A percentile compares a stretch with the other conserved stretches of the same genome.
Conservation (phyloP, 1,140 invertebrate species). For the Caenorhabditis remanei region DNA sequence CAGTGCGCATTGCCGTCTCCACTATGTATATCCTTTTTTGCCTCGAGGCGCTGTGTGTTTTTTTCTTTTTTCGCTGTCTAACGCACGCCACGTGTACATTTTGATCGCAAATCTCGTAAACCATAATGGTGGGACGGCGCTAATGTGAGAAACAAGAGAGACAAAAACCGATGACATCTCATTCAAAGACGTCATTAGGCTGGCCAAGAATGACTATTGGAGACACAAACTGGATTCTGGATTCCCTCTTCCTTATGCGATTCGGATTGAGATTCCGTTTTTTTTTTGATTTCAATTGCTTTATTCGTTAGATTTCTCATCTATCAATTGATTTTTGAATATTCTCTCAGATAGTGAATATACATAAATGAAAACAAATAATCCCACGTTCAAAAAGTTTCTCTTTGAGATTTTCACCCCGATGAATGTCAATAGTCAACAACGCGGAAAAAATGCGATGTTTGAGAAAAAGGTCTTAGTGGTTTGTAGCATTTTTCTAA, state of each 20-base stretch:
- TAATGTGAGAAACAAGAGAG: constrained; percentile 18
- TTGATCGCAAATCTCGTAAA: neutral
- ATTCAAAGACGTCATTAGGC: constrained; percentile 33
- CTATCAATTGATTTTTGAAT: neutral
- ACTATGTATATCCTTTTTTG: constrained; percentile 35
- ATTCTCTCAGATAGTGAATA: neutral
- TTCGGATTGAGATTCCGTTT: neutral
- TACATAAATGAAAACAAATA: neutral
- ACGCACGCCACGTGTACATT: constrained; percentile 25
- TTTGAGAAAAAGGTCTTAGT: neutral
- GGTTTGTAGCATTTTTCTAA: neutral
- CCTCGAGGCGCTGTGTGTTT: constrained; percentile 5
- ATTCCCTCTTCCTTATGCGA: constrained; percentile 10
- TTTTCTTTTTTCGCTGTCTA: too few species aligned
- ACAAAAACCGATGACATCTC: constrained; percentile 47
- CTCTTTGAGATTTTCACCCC: constrained; percentile 16
- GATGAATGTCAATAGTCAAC: constrained; percentile 19
- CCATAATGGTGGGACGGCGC: neutral
- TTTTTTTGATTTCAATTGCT: neutral
- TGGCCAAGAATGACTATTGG: neutral
- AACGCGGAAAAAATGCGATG: neutral
- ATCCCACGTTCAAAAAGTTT: constrained; percentile 35
- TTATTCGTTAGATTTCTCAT: neutral
- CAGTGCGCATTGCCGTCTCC: neutral
- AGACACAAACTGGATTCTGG: neutral